Base-by-base conservation (phyloP, 92 coral and sea anemone genomes). In the Heteractis magnifica region DNA sequence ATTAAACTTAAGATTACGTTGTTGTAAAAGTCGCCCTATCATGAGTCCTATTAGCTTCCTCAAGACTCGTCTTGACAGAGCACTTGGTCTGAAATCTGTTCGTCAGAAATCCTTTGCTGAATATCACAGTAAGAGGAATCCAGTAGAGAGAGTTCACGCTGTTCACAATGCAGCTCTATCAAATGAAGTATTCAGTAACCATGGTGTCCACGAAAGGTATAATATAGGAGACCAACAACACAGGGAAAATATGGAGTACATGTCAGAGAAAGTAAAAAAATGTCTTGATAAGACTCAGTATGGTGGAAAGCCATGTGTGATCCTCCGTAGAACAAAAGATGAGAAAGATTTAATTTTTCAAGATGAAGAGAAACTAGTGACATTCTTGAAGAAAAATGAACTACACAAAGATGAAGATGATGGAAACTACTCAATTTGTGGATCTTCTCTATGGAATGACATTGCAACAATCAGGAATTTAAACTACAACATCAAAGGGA, bases 81-180 rank as follows among this genome's bases (percentile, higher is more conserved):
- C 51, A 21, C n/a, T 52, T 6, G 6, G 64, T 16, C 72, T 85
- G 0, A 79, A 79, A 72, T 79, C 84, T 49, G 79, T 79, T 16
- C 18, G 78, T 9, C 88, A 85, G 49, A 79, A 85, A 15, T 85
- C 88, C 4, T 85, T 85, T 79, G 88, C 84, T 16, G 78, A 80
- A 23, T 56, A 80, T n/a, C n/a, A n/a, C n/a, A n/a, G n/a, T n/a
- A n/a, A n/a, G n/a, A n/a, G n/a, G n/a, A n/a, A n/a, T n/a, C n/a
- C n/a, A n/a, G n/a, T n/a, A n/a, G n/a, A n/a, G n/a, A n/a, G n/a
- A n/a, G n/a, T n/a, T n/a, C n/a, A 80, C 51, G 81, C 89, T 59
- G 85, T 86, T 3, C 83, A 79, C 60, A 86, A 86, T 34, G 49
- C 79, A n/a, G n/a, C n/a, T n/a, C n/a, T n/a, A n/a, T n/a, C n/a